Conservation (phyloP, 2,888 invertebrate species). For the Drosophila robusta region DNA sequence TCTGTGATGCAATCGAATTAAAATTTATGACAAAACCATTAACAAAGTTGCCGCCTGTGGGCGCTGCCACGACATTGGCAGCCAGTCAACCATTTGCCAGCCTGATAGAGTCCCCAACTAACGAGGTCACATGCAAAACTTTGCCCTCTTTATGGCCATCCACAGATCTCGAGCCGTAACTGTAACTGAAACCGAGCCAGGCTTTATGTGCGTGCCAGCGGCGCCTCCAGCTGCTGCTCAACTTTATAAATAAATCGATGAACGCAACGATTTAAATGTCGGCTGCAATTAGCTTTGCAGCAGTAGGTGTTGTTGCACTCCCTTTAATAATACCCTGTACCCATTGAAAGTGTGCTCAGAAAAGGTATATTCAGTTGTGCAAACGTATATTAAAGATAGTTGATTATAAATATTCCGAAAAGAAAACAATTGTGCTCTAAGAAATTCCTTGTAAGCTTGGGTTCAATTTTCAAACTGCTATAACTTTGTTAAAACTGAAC, state of each 20-base stretch:
- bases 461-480: neutral
- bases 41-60: constrained; percentile 66
- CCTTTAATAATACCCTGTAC: neutral
- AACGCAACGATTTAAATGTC: constrained; percentile 60
- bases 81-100: constrained; percentile 47
- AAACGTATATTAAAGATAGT: too few relatives aligned
- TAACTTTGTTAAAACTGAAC: too few relatives aligned
- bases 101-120: constrained; percentile 35
- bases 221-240: constrained; percentile 20
- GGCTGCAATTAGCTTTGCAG: constrained; percentile 51
- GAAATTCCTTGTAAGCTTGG: too few relatives aligned
- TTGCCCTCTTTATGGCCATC: constrained; percentile 41
- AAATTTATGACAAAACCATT: constrained; percentile 80
- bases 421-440: too few relatives aligned
- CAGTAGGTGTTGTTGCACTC: neutral
- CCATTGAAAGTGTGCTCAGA: neutral
- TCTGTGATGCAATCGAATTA: constrained; percentile 75
- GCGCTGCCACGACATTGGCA: constrained; percentile 42
- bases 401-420: too few relatives aligned
- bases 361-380: neutral
- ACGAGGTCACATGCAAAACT: constrained; percentile 73
- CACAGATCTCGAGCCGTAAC: constrained; percentile 27
- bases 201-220: constrained; percentile 21
- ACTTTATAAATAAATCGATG: constrained; percentile 68
- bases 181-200: neutral